Percentiles rank a stretch among this genome's conserved stretches.
Evolutionary conservation across 2,888 invertebrate genomes (phyloP).

Genomic region (Machimus atricapillus): DNA sequence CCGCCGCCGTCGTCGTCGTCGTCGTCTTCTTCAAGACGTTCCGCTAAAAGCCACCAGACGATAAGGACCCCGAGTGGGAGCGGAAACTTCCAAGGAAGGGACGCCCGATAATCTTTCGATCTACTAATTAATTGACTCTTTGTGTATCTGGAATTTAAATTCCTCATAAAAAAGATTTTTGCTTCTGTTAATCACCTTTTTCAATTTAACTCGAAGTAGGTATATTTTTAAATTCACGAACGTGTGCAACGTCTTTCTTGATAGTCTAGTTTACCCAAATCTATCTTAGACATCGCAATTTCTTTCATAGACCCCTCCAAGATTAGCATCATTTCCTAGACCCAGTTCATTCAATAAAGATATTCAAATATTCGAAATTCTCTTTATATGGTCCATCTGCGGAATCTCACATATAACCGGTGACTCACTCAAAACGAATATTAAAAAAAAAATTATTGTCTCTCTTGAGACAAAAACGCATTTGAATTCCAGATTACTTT

Average conservation of each 20-base stretch:
- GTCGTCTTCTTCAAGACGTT: background rate
- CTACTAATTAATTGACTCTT: conserved; percentile 64
- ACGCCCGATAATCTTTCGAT: conserved; percentile 59
- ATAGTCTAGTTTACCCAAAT: background rate
- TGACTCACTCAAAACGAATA: background rate
- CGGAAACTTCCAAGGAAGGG: conserved; percentile 13
- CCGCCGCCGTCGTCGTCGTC: background rate
- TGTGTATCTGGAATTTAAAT: conserved; percentile 52
- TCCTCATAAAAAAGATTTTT: conserved; percentile 18
- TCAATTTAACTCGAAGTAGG: conserved; percentile 24
- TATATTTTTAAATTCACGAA: background rate
- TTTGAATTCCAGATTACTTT: background rate
- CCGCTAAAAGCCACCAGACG: conserved; percentile 15
- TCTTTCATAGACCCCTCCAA: background rate
- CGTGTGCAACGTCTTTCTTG: background rate
- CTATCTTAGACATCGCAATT: background rate
- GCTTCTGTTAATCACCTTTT: conserved; percentile 29
- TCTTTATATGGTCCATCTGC: background rate
- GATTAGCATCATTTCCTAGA: background rate
- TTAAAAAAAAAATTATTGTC: background rate
- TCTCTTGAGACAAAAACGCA: background rate
- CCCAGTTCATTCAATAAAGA: background rate
- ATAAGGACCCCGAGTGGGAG: conserved; percentile 13
- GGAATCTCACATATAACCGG: background rate
- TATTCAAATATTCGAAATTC: background rate